A percentile compares a stretch with the other conserved stretches of the same genome.
Evolutionary conservation across 2,113 vertebrate genomes (phyloP).

Genomic region (Ammodytes marinus): DNA sequence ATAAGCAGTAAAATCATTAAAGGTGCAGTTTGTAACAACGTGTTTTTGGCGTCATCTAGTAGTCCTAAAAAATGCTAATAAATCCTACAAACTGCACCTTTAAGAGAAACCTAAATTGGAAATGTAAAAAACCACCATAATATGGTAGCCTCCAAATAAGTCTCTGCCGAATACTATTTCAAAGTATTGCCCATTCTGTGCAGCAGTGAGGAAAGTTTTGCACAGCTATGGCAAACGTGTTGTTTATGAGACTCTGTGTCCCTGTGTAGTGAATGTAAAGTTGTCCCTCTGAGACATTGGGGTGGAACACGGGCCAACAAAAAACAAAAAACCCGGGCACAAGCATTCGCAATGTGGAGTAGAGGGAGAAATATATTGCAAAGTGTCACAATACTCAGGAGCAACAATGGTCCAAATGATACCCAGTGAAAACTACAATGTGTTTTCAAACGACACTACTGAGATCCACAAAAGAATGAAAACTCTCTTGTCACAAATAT

Average conservation of each 20-base stretch:
- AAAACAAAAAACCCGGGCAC: background rate
- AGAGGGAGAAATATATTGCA: background rate
- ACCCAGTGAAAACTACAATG: background rate
- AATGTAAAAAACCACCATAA: background rate
- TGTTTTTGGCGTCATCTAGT: too few species aligned
- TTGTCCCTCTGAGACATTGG: background rate
- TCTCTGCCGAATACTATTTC: background rate
- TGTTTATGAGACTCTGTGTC: background rate
- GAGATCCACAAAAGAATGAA: background rate
- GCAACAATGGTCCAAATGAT: background rate
- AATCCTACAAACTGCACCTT: too few species aligned
- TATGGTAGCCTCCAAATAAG: background rate
- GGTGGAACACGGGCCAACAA: background rate
- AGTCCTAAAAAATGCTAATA: too few species aligned
- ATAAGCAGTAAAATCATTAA: too few species aligned
- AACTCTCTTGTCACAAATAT: background rate
- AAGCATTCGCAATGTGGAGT: background rate
- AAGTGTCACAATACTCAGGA: background rate
- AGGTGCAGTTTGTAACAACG: too few species aligned
- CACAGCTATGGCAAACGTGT: background rate
- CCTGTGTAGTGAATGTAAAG: background rate
- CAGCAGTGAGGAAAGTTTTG: background rate
- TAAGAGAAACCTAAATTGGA: background rate
- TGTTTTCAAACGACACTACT: background rate
- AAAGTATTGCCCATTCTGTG: background rate